Base-by-base conservation (phyloP, 2,797 vertebrate genomes). In the Galago senegalensis region DNA sequence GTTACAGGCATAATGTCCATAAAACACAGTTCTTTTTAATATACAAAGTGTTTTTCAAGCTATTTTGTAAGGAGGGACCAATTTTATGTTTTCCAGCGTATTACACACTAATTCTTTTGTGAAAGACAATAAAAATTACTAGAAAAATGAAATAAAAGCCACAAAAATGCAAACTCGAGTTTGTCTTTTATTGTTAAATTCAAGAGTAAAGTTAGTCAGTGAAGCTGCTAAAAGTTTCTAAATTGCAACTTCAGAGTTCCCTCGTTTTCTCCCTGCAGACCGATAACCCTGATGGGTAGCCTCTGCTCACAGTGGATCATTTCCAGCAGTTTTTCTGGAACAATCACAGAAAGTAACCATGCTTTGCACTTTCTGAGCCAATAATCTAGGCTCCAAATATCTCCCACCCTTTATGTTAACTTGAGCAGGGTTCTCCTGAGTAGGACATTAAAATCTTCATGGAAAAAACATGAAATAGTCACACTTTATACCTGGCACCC, bases 91-190 rank as follows among this genome's bases (percentile, higher is more conserved):
- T 80, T 77, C 25, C 31, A 92, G 6, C 31, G 16, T 18, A n/a
- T 70, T 70, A 77, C 11, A 43, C 60, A 79, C 17, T 46, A 75
- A 34, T 18, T 40, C 8, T 72, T 87, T 76, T 77, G 60, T 85
- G 40, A 93, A 67, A 85, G 67, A 77, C 7, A 83, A 14, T 70
- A 81, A 88, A 97, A 49, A 58, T n/a, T 76, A 72, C 20, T 73
- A 63, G 40, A 81, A 89, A 90, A 93, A 77, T 88, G 49, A 91
- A 81, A 80, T 43, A 2, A 82, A 87, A 92, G 17, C 46, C 14
- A 87, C 46, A 80, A 94, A 77, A 53, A 63, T 67, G 58, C 2
- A 82, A 81, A 27, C 14, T 12, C 12, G 69, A 23, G 34, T 90
- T 84, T 86, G 11, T 27, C 46, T 63, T 83, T 82, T 20, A 34